Percentiles rank a stretch among this genome's conserved stretches.
Evolutionary conservation across 2,113 vertebrate genomes (phyloP).

Genomic region (Chlorodrepanis virens): DNA sequence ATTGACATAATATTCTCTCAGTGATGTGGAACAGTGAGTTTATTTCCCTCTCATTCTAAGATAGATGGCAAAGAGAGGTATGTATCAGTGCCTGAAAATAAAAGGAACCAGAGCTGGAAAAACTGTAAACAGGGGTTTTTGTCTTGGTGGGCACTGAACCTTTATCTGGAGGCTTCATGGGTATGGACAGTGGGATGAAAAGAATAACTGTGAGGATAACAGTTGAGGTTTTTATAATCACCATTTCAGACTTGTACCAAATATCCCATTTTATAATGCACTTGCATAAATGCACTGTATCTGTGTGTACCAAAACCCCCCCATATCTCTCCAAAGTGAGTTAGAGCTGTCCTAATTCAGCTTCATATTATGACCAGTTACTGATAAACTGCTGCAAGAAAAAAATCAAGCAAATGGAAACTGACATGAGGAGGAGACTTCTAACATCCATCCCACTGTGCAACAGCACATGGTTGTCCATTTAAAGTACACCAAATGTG

Average conservation of each 20-base stretch:
- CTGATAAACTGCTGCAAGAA: not conserved
- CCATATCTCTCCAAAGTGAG: not conserved
- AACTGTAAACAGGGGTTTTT: not conserved
- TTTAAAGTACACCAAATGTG: not conserved
- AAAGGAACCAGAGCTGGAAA: not conserved
- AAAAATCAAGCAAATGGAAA: not conserved
- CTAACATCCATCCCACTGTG: not conserved
- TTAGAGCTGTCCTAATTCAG: not conserved
- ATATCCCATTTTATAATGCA: not conserved
- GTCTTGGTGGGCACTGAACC: not conserved
- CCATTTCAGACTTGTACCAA: not conserved
- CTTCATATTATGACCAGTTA: not conserved
- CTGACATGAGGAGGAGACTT: not conserved
- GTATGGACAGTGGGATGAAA: not conserved
- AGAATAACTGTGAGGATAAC: not conserved
- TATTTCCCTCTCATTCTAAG: not conserved
- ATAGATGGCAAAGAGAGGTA: not conserved
- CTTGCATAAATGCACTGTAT: not conserved
- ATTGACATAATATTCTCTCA: not conserved
- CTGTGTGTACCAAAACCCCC: accelerated
- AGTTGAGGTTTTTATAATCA: not conserved
- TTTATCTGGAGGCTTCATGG: not conserved
- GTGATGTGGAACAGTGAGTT: not conserved
- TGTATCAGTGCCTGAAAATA: not conserved
- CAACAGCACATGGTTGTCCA: not conserved